A percentile compares a stretch with the other conserved stretches of the same genome.
Conservation (phyloP, 2,113 vertebrate species). For the Ardeotis arabs region DNA sequence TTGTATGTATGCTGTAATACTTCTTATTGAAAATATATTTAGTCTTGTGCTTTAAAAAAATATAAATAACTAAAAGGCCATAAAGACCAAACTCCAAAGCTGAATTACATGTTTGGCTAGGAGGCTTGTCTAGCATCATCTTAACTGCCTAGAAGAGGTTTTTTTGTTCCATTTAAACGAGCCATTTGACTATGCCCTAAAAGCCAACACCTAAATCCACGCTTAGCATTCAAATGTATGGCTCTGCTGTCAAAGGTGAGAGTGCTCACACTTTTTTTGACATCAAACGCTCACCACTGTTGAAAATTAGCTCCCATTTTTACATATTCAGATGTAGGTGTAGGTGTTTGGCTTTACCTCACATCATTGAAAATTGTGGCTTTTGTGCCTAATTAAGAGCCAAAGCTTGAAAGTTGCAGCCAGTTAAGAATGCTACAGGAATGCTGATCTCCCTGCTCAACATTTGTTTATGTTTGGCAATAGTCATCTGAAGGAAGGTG, state of each 20-base stretch:
- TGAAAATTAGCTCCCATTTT: neutral
- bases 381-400: neutral
- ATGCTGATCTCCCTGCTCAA: neutral
- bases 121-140: neutral
- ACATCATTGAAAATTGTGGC: neutral
- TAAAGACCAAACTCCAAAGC: slow-evolving; percentile 4
- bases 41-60: neutral
- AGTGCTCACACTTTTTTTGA: neutral
- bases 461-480: neutral
- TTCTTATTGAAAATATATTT: neutral
- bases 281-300: neutral
- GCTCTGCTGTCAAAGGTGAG: neutral
- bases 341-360: neutral
- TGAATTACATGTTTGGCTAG: neutral
- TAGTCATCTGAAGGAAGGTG: neutral
- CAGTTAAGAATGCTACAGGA: neutral
- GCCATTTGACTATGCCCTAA: neutral
- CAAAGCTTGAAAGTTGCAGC: neutral
- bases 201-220: neutral
- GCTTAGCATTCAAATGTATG: neutral
- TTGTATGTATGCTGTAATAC: neutral
- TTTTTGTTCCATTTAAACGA: neutral
- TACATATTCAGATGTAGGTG: neutral
- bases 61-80: neutral
- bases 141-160: neutral